These are phyloP conservation scores for Corticium candelabrum DNA, from an alignment of 37 sponge, comb jelly and placozoan species.

Conservation along the genomic window DNA sequence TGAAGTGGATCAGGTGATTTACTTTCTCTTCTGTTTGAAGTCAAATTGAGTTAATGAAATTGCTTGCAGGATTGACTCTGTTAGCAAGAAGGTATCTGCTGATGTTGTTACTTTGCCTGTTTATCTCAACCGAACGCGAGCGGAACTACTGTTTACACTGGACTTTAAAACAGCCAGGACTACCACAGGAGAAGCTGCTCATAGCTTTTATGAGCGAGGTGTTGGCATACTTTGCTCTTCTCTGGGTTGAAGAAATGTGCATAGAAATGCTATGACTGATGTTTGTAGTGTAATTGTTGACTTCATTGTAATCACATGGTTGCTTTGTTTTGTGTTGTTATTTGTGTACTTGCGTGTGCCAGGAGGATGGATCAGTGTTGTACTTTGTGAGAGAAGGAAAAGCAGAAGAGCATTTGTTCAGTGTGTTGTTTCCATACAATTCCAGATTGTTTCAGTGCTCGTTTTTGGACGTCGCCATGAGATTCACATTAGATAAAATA, in stretches of 20 bases:
- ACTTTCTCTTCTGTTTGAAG: background rate
- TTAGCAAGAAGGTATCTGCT: no score
- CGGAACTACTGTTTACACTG: slow-evolving; percentile 78
- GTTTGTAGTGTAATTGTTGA: background rate
- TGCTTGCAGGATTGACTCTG: slow-evolving; percentile 21
- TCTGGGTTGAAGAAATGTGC: no score
- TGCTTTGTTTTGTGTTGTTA: background rate
- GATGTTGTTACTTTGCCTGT: slow-evolving; percentile 63
- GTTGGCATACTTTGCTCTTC: slow-evolving; percentile 52
- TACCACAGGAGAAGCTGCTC: slow-evolving; percentile 17
- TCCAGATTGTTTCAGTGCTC: no score
- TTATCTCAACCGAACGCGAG: slow-evolving; percentile 62
- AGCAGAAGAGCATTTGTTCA: no score
- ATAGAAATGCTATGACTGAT: background rate
- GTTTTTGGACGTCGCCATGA: no score
- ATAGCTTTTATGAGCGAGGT: slow-evolving; percentile 75
- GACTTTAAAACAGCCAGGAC: slow-evolving; percentile 51
- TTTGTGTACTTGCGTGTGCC: no score
- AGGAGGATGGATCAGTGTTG: no score
- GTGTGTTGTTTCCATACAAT: no score
- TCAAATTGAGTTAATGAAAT: background rate
- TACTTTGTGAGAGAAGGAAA: no score
- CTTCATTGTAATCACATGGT: background rate
- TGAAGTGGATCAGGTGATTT: slow-evolving; percentile 48
- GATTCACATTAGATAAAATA: no score